phyloP scores from a whole-genome alignment of 2,113 vertebrate genomes.

The Mus pahari region DNA sequence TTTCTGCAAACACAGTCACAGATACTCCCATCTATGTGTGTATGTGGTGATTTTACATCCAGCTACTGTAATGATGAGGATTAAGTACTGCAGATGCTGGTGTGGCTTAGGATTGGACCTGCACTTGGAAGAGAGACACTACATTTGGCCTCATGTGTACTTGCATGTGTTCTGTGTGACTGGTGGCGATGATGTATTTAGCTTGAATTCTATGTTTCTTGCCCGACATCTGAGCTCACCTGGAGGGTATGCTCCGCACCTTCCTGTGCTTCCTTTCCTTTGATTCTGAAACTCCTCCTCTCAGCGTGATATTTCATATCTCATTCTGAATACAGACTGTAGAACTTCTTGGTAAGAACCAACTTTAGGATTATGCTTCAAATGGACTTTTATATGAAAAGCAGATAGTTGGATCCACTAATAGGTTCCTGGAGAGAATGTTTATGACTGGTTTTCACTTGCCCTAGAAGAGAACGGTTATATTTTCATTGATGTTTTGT shows the following conservation, averaged over 20 bases:
- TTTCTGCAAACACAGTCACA: background rate
- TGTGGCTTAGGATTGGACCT: background rate
- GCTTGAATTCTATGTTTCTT: background rate
- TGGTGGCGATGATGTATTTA: background rate
- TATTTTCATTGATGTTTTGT: slow-evolving; percentile 8
- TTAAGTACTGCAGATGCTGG: background rate
- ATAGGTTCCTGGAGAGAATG: background rate
- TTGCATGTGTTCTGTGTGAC: background rate
- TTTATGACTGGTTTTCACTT: background rate
- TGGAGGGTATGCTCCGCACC: background rate
- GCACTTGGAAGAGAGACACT: background rate
- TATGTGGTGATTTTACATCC: background rate
- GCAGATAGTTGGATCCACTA: slow-evolving; percentile 21
- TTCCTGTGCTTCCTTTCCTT: background rate
- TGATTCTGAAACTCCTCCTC: background rate
- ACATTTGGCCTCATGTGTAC: background rate
- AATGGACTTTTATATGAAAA: slow-evolving; percentile 45
- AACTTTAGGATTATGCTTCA: slow-evolving; percentile 39
- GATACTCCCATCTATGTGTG: too few species aligned
- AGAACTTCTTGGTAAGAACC: slow-evolving; percentile 18
- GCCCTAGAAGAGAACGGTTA: background rate
- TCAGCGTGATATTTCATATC: background rate
- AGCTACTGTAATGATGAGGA: background rate
- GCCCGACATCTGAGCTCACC: background rate
- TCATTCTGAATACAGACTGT: background rate